These are phyloP conservation scores for Frieseomelitta varia DNA, from an alignment of 1,140 invertebrate species.

Conservation along the genomic window DNA sequence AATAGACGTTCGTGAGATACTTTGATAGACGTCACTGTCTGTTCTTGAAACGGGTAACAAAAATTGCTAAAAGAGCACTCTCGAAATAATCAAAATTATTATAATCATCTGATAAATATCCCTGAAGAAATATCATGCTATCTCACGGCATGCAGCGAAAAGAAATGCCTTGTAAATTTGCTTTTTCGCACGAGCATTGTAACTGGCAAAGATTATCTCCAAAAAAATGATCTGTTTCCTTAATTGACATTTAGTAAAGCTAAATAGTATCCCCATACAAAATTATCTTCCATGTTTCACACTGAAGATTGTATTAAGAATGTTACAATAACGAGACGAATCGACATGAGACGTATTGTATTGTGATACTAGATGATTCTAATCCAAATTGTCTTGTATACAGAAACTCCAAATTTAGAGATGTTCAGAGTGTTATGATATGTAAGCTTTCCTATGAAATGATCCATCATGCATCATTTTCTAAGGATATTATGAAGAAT, in stretches of 20 bases:
- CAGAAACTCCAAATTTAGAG: not conserved
- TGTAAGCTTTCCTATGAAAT: constrained; percentile 14
- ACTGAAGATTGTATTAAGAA: not conserved
- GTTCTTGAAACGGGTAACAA: constrained; percentile 37
- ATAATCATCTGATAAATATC: constrained; percentile 43
- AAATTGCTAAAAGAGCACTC: constrained; percentile 55
- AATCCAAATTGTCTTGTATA: not conserved
- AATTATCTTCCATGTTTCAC: not conserved
- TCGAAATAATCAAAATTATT: constrained; percentile 45
- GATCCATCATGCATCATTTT: constrained; percentile 16
- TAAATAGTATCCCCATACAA: not conserved
- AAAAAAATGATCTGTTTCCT: not conserved
- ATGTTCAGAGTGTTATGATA: constrained; percentile 25
- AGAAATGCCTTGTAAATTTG: constrained; percentile 31
- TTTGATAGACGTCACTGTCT: constrained; percentile 41
- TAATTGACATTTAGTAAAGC: not conserved
- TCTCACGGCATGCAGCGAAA: constrained; percentile 69
- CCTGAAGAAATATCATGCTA: constrained; percentile 62
- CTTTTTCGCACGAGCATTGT: constrained; percentile 22
- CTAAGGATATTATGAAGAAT: not conserved
- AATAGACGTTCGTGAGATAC: constrained; percentile 72
- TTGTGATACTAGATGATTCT: not conserved
- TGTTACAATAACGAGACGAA: not conserved
- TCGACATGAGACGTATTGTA: not conserved
- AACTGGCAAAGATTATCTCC: constrained; percentile 8